Conservation (phyloP, 2,797 vertebrate species). For the Gorsachius magnificus region DNA sequence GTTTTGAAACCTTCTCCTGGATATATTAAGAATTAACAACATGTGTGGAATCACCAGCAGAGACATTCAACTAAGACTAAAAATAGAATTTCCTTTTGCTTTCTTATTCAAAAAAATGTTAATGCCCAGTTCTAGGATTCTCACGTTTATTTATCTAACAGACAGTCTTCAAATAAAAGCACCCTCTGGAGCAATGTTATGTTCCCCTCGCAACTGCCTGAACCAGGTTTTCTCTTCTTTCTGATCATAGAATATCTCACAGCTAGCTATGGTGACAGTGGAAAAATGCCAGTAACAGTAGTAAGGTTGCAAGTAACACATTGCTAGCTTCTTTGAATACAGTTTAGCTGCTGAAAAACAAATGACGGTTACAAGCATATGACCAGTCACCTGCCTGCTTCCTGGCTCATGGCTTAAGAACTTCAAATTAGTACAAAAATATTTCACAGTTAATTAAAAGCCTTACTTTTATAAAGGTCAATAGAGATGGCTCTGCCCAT, state of each 20-base stretch:
- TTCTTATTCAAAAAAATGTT: neutral
- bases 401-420: neutral
- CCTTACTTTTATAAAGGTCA: neutral
- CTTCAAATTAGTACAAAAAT: neutral
- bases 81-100: neutral
- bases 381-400: constrained; percentile 33
- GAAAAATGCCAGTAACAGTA: constrained; percentile 11
- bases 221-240: neutral
- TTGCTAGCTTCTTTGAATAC: neutral
- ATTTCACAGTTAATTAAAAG: constrained; percentile 27
- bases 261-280: neutral
- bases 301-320: neutral
- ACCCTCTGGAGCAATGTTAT: neutral
- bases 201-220: neutral
- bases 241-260: neutral
- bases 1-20: neutral
- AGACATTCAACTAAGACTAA: neutral
- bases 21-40: neutral
- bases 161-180: neutral
- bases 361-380: constrained; percentile 8
- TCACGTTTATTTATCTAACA: neutral
- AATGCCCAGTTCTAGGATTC: neutral
- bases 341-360: constrained; percentile 36
- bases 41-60: neutral
- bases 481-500: neutral